Percentiles rank a stretch among this genome's conserved stretches.
These are phyloP conservation scores for Labeo catla DNA, from an alignment of 2,113 vertebrate genomes.

Conservation along the genomic window DNA sequence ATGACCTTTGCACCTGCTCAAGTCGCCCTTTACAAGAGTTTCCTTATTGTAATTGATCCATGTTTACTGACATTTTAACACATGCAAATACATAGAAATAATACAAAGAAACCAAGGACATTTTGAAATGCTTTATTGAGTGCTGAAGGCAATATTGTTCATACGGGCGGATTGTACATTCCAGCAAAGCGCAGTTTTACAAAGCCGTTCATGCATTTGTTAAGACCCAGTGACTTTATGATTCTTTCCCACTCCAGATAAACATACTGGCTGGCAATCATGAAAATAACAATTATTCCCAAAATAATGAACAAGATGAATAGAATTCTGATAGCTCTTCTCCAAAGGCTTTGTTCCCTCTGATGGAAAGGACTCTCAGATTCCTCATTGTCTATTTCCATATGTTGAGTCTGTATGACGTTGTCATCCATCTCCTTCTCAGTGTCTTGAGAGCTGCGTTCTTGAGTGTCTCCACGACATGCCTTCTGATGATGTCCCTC, in stretches of 20 bases:
- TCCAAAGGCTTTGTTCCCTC: neutral
- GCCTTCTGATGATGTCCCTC: neutral
- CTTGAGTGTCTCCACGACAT: neutral
- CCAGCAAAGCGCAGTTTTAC: neutral
- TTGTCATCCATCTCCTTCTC: neutral
- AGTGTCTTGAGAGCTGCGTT: neutral
- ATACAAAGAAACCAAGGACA: neutral
- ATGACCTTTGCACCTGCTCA: neutral
- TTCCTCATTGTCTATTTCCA: neutral
- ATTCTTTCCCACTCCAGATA: neutral
- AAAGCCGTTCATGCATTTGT: neutral
- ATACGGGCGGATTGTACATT: neutral
- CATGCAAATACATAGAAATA: neutral
- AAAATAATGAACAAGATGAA: neutral
- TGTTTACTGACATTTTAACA: neutral
- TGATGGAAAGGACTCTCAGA: neutral
- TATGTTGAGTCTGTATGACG: neutral
- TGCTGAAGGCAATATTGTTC: neutral
- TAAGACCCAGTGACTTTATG: neutral
- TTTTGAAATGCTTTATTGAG: constrained; percentile 20
- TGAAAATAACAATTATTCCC: neutral
- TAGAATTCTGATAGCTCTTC: neutral
- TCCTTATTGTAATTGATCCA: neutral
- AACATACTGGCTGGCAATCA: neutral
- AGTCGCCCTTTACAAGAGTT: neutral